phyloP scores from a whole-genome alignment of 2,113 vertebrate species.

The Ceyx cyanopectus region DNA sequence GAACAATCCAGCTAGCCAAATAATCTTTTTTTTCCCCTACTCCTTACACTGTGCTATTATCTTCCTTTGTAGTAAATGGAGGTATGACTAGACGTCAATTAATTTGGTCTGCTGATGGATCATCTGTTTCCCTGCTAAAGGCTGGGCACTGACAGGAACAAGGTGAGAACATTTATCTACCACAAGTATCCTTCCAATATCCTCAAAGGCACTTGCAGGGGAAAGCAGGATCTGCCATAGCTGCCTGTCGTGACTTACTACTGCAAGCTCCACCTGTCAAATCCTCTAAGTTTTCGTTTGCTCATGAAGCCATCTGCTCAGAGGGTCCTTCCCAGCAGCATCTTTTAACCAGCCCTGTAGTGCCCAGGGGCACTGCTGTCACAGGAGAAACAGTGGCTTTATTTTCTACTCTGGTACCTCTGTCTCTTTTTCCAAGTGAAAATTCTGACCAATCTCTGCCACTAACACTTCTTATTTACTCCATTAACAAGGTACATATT shows the following conservation, averaged over 20 bases:
- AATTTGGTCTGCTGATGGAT: not conserved
- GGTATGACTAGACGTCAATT: constrained; percentile 6
- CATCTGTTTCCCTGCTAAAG: constrained; percentile 15
- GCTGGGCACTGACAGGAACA: not conserved
- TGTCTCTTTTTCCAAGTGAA: not conserved
- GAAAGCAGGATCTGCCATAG: not conserved
- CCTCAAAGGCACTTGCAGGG: not conserved
- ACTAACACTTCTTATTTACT: not conserved
- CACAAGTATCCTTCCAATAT: not conserved
- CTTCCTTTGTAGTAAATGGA: not conserved
- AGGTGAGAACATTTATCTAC: not conserved
- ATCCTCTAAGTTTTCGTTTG: not conserved
- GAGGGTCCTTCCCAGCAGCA: not conserved
- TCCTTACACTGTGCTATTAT: not conserved
- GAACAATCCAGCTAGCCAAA: constrained; percentile 1
- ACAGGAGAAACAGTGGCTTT: rapidly evolving
- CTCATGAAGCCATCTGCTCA: not conserved
- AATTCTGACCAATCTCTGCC: not conserved
- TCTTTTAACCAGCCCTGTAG: not conserved
- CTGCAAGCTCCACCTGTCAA: not conserved
- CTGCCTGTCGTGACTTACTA: not conserved
- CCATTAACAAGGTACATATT: not conserved
- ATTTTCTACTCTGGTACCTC: not conserved
- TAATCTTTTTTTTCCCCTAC: not conserved
- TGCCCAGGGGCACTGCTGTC: not conserved